phyloP scores from a whole-genome alignment of 2,888 invertebrate genomes.

The Meta bourneti region DNA sequence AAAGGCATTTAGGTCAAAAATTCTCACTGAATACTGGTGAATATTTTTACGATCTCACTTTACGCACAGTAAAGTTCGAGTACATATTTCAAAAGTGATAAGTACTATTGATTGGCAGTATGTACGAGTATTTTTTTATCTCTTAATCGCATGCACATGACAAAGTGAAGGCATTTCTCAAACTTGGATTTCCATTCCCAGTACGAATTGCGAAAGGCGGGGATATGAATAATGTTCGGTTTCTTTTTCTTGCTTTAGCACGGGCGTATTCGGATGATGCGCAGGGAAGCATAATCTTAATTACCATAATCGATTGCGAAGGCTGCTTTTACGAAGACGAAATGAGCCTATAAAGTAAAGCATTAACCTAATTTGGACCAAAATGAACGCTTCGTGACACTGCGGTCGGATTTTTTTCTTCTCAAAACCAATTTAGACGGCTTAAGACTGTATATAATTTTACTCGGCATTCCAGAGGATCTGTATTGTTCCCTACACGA shows the following conservation, averaged over 20 bases:
- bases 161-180: too few species aligned
- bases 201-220: background rate
- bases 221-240: background rate
- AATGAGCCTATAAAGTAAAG: conserved; percentile 59
- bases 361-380: conserved; percentile 65
- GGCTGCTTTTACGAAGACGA: conserved; percentile 26
- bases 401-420: conserved; percentile 17
- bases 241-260: background rate
- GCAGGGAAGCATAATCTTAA: conserved; percentile 52
- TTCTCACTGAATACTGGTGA: too few species aligned
- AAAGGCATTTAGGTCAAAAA: too few species aligned
- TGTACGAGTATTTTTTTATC: too few species aligned
- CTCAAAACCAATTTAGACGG: conserved; percentile 10
- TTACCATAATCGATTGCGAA: conserved; percentile 61
- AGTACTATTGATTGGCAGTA: too few species aligned
- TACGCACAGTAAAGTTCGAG: too few species aligned
- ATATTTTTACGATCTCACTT: too few species aligned
- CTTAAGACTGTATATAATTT: conserved; percentile 21
- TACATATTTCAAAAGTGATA: too few species aligned
- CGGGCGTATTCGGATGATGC: conserved; percentile 19
- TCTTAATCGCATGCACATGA: too few species aligned
- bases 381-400: conserved; percentile 50
- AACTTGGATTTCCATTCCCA: too few species aligned
- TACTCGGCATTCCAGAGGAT: background rate
- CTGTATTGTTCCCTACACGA: conserved; percentile 9